Evolutionary conservation across 1,140 invertebrate genomes (phyloP).

Genomic region (Anastatus disparis): DNA sequence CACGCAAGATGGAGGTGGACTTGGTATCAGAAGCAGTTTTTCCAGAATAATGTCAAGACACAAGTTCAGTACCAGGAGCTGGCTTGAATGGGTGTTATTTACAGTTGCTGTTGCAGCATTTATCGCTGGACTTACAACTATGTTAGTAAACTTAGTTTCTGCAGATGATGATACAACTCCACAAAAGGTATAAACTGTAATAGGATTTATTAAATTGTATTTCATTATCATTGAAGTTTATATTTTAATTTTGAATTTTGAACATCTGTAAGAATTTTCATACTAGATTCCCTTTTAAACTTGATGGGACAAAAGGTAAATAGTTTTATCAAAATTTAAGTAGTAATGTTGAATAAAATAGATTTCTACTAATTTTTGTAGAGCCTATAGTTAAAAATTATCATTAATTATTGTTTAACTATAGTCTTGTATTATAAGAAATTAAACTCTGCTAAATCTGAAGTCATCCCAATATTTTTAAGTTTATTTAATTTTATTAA

Average conservation of each 20-base stretch:
- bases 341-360: too few relatives aligned
- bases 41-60: slow-evolving; percentile 62
- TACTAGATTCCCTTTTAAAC: too few relatives aligned
- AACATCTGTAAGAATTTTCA: too few relatives aligned
- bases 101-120: slow-evolving; percentile 59
- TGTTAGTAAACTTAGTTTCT: slow-evolving; percentile 57
- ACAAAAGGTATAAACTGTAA: slow-evolving; percentile 44
- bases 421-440: background rate
- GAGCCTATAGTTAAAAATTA: background rate
- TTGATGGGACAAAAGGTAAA: too few relatives aligned
- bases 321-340: too few relatives aligned
- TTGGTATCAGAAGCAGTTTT: slow-evolving; percentile 57
- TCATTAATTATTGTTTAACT: background rate
- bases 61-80: slow-evolving; percentile 61
- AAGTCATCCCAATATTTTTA: slow-evolving; percentile 6
- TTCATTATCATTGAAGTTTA: too few relatives aligned
- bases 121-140: slow-evolving; percentile 58
- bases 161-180: slow-evolving; percentile 37
- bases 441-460: too few relatives aligned
- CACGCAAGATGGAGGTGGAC: slow-evolving; percentile 53
- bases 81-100: slow-evolving; percentile 62
- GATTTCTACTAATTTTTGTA: too few relatives aligned
- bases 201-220: too few relatives aligned
- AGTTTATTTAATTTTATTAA: background rate
- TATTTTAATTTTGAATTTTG: too few relatives aligned